Evolutionary conservation across 2,888 invertebrate species (phyloP).

Genomic region (Doris montereyensis): DNA sequence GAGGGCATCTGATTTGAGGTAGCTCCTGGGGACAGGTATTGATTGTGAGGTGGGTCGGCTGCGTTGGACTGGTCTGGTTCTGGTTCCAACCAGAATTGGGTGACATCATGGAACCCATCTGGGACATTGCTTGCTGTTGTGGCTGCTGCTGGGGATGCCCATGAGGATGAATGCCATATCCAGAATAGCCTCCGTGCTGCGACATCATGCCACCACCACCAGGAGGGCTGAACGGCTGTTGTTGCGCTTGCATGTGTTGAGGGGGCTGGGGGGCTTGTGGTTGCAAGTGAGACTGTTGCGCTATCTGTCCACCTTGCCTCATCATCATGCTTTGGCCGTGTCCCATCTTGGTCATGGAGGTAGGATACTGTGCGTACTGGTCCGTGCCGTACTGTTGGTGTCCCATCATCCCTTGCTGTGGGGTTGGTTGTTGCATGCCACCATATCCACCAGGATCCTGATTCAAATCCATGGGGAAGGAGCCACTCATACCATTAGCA

Average conservation of each 20-base stretch:
- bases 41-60: conserved; percentile 41
- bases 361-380: conserved; percentile 36
- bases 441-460: neutral
- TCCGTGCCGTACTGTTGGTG: conserved; percentile 45
- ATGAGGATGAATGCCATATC: conserved; percentile 10
- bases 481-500: conserved; percentile 27
- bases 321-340: conserved; percentile 36
- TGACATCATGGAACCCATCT: conserved; percentile 41
- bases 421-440: neutral
- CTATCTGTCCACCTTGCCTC: neutral
- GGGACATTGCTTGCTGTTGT: conserved; percentile 30
- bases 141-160: conserved; percentile 9
- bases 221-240: conserved; percentile 45
- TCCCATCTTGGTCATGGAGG: conserved; percentile 33
- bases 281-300: conserved; percentile 22
- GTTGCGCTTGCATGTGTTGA: conserved; percentile 43
- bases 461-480: conserved; percentile 45
- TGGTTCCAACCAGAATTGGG: conserved; percentile 51
- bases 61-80: conserved; percentile 49
- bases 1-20: conserved; percentile 46
- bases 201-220: conserved; percentile 46
- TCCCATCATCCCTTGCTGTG: conserved; percentile 44
- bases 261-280: neutral
- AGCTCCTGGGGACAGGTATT: conserved; percentile 47
- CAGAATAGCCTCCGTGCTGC: conserved; percentile 27